These are phyloP conservation scores for Tanypteryx hageni DNA, from an alignment of 2,888 invertebrate genomes.

Conservation along the genomic window DNA sequence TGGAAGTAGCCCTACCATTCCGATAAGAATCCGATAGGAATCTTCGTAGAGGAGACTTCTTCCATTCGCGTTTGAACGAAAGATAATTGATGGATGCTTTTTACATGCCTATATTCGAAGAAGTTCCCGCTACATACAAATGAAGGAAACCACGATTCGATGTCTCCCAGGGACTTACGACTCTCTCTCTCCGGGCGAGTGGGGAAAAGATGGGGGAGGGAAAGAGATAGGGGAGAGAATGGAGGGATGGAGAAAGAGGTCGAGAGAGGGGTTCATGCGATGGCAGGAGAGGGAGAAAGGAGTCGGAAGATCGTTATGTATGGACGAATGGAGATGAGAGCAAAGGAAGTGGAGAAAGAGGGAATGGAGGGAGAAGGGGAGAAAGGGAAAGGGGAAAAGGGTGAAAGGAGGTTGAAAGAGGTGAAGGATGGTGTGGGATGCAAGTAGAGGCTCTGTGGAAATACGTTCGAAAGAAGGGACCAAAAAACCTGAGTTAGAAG, in stretches of 20 bases:
- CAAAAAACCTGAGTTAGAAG: slow-evolving; percentile 9
- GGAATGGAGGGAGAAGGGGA: not conserved
- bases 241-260: not conserved
- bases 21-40: not conserved
- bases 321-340: slow-evolving; percentile 25
- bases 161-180: not conserved
- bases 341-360: not conserved
- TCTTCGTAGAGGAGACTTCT: slow-evolving; percentile 19
- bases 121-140: slow-evolving; percentile 59
- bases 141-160: slow-evolving; percentile 57
- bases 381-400: not conserved
- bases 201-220: not conserved
- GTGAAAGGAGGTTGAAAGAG: not conserved
- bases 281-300: not conserved
- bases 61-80: slow-evolving; percentile 39
- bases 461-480: not conserved
- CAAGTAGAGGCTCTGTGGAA: not conserved
- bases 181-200: not conserved
- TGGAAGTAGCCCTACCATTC: not conserved
- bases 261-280: not conserved
- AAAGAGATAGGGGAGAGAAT: too few species aligned
- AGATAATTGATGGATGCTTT: slow-evolving; percentile 60
- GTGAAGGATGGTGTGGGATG: not conserved
- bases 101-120: not conserved
- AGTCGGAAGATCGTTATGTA: slow-evolving; percentile 15